Percentiles rank a stretch among this genome's conserved stretches.
Evolutionary conservation across 2,797 vertebrate genomes (phyloP).

Genomic region (Paedocypris micromegethes): DNA sequence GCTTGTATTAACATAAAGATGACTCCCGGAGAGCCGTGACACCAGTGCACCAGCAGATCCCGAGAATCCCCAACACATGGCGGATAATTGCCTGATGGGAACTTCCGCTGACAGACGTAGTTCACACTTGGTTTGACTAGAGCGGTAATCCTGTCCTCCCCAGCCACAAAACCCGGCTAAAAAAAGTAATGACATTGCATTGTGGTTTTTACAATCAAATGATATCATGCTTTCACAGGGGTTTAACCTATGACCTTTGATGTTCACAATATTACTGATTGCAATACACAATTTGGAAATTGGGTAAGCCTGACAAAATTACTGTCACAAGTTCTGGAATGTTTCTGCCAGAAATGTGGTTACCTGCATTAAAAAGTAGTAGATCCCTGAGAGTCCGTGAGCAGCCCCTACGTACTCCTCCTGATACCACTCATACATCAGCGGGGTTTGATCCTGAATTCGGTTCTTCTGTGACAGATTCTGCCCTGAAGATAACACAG

Average conservation of each 20-base stretch:
- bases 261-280: too few species aligned
- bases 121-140: conserved; percentile 90
- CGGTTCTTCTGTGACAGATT: conserved; percentile 75
- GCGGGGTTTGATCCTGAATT: conserved; percentile 76
- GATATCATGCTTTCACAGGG: background rate
- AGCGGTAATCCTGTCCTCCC: conserved; percentile 67
- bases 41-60: conserved; percentile 94
- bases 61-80: conserved; percentile 80
- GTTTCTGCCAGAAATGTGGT: background rate
- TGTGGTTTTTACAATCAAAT: background rate
- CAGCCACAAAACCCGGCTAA: conserved; percentile 67
- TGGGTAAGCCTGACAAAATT: too few species aligned
- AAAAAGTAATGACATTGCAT: background rate
- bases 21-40: conserved; percentile 88
- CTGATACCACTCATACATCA: conserved; percentile 98
- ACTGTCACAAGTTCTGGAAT: too few species aligned
- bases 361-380: conserved; percentile 97
- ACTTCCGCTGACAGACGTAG: conserved; percentile 80
- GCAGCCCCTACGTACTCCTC: conserved; percentile 92
- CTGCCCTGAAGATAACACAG: conserved; percentile 81
- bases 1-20: conserved; percentile 97
- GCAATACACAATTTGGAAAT: too few species aligned
- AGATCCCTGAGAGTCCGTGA: conserved; percentile 92
- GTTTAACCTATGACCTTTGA: background rate
- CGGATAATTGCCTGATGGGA: conserved; percentile 88